Percentiles rank a stretch among this genome's conserved stretches.
phyloP scores from a whole-genome alignment of 2,797 vertebrate species.

The Sebastes flavidus region DNA sequence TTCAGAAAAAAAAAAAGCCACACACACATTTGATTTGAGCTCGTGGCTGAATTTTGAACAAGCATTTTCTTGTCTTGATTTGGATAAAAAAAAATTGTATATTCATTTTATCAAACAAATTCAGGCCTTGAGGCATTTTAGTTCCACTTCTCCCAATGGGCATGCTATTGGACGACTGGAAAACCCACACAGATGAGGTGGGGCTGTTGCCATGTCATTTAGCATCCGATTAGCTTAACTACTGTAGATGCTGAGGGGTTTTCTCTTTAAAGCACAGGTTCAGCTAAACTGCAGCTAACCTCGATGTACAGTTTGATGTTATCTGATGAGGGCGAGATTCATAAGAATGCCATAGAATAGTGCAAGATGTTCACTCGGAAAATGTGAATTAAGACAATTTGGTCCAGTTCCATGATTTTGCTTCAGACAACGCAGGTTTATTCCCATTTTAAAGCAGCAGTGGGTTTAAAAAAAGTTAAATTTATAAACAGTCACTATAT shows the following conservation, averaged over 20 bases:
- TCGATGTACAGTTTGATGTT: neutral
- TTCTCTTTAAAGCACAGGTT: neutral
- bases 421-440: neutral
- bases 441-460: neutral
- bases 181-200: neutral
- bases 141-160: neutral
- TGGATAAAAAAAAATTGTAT: neutral
- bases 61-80: neutral
- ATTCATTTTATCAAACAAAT: conserved; percentile 1
- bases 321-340: neutral
- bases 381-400: neutral
- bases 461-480: no score
- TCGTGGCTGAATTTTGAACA: neutral
- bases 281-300: neutral
- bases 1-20: conserved; percentile 1
- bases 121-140: neutral
- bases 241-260: neutral
- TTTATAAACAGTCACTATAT: no score
- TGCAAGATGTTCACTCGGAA: neutral
- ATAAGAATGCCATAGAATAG: neutral
- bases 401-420: neutral
- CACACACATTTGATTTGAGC: neutral
- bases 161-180: neutral
- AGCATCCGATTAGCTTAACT: neutral
- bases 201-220: neutral